These are phyloP conservation scores for Knipowitschia caucasica DNA, from an alignment of 2,797 vertebrate genomes.

Conservation along the genomic window DNA sequence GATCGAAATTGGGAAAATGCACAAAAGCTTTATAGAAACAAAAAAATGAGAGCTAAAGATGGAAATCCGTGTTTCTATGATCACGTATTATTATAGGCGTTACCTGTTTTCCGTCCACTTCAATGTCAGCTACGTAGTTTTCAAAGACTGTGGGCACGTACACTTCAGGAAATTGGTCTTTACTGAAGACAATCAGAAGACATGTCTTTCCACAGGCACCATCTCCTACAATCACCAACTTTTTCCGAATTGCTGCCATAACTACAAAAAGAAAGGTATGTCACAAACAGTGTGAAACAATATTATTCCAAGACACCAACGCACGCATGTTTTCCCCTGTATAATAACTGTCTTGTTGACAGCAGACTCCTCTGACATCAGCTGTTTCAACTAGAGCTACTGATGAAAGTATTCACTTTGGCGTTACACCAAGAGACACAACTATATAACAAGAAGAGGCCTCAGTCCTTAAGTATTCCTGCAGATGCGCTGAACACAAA, in stretches of 20 bases:
- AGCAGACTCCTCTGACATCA: conserved; percentile 25
- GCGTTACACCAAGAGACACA: neutral
- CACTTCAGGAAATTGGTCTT: conserved; percentile 88
- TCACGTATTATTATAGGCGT: no score
- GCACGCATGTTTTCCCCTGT: conserved; percentile 8
- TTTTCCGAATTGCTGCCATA: conserved; percentile 87
- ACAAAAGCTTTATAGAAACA: no score
- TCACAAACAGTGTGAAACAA: conserved; percentile 8
- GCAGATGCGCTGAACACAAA: no score
- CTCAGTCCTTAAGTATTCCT: neutral
- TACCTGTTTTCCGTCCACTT: conserved; percentile 87
- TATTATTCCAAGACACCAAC: conserved; percentile 7
- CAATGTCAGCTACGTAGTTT: conserved; percentile 87
- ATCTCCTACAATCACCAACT: conserved; percentile 87
- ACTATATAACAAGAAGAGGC: neutral
- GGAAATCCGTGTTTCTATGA: no score
- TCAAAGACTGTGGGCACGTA: conserved; percentile 88
- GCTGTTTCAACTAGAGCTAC: neutral
- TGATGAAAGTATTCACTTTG: neutral
- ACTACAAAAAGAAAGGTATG: conserved; percentile 38
- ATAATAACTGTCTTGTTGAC: conserved; percentile 48
- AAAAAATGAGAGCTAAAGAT: no score
- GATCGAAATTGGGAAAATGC: no score
- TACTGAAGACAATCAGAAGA: conserved; percentile 87
- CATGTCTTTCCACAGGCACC: conserved; percentile 89